phyloP scores from a whole-genome alignment of 2,113 vertebrate species.

The Macheiramphus alcinus region DNA sequence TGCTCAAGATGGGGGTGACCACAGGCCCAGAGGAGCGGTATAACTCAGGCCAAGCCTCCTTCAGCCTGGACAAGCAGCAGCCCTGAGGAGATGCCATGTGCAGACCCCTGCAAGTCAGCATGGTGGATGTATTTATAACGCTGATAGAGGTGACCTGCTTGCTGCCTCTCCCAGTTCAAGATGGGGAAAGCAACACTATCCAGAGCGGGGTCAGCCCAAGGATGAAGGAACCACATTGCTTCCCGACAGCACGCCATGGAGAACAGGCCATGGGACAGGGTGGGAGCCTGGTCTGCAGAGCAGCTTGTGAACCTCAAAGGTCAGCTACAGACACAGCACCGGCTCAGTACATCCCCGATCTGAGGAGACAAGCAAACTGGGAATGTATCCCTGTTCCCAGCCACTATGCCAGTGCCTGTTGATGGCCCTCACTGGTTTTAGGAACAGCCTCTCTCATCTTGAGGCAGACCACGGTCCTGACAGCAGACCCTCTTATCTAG shows the following conservation, averaged over 20 bases:
- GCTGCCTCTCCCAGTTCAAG: not conserved
- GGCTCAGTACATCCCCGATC: rapidly evolving
- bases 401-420: rapidly evolving
- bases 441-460: not conserved
- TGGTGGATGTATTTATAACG: rapidly evolving
- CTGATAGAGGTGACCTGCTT: not conserved
- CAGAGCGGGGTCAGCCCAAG: not conserved
- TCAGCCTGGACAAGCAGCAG: not conserved
- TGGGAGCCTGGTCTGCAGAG: not conserved
- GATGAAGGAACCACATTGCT: not conserved
- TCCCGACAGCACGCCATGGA: not conserved
- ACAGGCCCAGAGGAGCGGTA: not conserved
- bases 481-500: not conserved
- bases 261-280: not conserved
- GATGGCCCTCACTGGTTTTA: not conserved
- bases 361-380: not conserved
- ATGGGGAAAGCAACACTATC: rapidly evolving
- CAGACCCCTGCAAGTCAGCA: not conserved
- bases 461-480: not conserved
- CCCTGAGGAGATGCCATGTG: rapidly evolving
- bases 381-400: not conserved
- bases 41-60: not conserved
- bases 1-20: not conserved
- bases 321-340: not conserved
- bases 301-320: not conserved